Evolutionary conservation across 2,797 vertebrate genomes (phyloP), one percentile per base, ranked within the genome.

Genomic region (Microchirus variegatus): DNA sequence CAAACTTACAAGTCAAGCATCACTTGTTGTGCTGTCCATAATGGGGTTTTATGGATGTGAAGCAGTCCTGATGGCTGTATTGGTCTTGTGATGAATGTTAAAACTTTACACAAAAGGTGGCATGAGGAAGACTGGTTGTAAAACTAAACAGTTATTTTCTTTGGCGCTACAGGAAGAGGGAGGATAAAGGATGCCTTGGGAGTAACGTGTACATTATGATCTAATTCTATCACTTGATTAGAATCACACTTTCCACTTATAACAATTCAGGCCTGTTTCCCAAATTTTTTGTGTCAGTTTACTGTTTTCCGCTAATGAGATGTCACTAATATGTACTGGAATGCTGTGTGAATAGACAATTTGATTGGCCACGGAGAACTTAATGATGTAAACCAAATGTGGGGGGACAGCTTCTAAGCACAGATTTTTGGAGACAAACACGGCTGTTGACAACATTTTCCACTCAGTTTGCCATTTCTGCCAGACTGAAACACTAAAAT

Each of bases 351-450:
- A 93, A 90, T 81, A 82, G 85, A 80, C 86, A 86, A 90, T 90
- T 91, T 90, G 87, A 93, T 87, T 92, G 90, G 90, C 85, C 82
- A 88, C 66, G 82, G 74, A 84, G 84, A 91, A 91, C 84, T 92
- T 93, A 93, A 92, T 92, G 91, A 92, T 92, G 91, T 93, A 93
- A 86, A 81, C 87, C 89, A 93, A 94, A 94, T 92, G 86, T 89
- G 85, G 70, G 83, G 85, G 86, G 92, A 93, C 90, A 92, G 92
- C 90, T 86, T 78, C 86, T 81, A 84, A 86, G 80, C 85, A 36
- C 71, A 77, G 67, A 84, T 80, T 89, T 88, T 88, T 80, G 81
- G 68, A 84, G 88, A 91, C 84, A 91, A 92, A 90, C 86, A 89
- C 89, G 81, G 79, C 89, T 89, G 90, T 91, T 92, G 89, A 93